Base-by-base conservation (phyloP, 2,888 invertebrate genomes). In the Sphinx pinastri region DNA sequence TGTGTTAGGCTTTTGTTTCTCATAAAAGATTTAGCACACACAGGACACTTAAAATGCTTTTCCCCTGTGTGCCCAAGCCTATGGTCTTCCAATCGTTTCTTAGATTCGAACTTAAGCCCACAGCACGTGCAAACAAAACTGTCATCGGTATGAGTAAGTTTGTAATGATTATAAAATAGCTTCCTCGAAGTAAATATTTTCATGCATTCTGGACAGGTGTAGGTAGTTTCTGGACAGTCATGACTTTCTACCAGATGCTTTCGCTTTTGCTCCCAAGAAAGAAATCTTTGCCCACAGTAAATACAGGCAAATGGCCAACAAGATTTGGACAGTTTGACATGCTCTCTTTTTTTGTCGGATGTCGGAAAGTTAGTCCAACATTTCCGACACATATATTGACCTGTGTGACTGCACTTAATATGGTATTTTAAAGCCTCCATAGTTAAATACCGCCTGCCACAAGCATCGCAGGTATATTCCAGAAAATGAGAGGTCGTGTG, bases 11-110 rank as follows among this genome's bases (percentile, higher is more conserved):
- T 90, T 70, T 92, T 94, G 10, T 88, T 89, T n/a, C 94, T 90
- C 19, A 92, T 88, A 71, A 95, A 95, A 0, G 87, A 79, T 74
- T 95, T 95, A 0, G 83, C 81, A 74, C 95, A 95, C 1, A 94
- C 79, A 0, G 81, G 78, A 73, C 95, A 95, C 58, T 86, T 81
- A 54, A 86, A 91, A 1, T 82, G 80, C 71, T 93, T 95, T 70
- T 94, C 94, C 2, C 92, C 90, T 0, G 94, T 93, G 76, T 95
- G 95, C 0, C 88, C 89, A 0, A 92, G 82, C 67, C 84, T 86
- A 72, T 95, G 95, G 0, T 94, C 88, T 4, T 91, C 87, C 55
- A 92, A 75, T 11, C 78, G 74, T 13, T 79, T 80, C 57, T 86
- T 87, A 0, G 84, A 83, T 0, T 76, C 78, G 75, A 91, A 92